Conservation (phyloP, 2,797 vertebrate genomes). For the Pipistrellus nathusii region DNA sequence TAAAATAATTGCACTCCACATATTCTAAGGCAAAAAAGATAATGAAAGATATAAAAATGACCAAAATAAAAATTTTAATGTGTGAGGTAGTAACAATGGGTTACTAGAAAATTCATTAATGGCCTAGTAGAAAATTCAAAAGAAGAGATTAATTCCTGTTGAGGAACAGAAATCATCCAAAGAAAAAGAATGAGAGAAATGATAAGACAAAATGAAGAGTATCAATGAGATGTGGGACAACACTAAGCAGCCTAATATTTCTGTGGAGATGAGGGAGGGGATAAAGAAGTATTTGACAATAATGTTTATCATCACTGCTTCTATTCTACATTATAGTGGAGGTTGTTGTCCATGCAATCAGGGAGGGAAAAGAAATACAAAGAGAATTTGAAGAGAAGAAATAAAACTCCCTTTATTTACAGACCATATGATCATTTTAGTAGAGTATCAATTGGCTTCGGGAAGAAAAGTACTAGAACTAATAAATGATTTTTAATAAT, state of each 20-base stretch:
- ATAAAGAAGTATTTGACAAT: conserved; percentile 27
- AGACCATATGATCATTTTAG: no score
- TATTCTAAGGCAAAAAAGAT: background rate
- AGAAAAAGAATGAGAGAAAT: background rate
- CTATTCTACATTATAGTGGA: background rate
- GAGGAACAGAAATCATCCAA: background rate
- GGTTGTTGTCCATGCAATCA: background rate
- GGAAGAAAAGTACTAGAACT: no score
- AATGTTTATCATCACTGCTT: background rate
- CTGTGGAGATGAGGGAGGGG: background rate
- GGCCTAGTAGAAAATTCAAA: background rate
- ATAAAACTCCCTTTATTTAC: no score
- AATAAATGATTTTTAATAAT: no score
- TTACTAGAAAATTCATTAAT: background rate
- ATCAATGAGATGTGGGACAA: background rate
- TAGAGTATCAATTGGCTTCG: no score
- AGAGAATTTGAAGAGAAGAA: background rate
- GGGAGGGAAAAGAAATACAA: background rate
- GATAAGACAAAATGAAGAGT: background rate
- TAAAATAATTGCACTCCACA: background rate
- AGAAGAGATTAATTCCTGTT: background rate
- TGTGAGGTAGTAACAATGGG: background rate
- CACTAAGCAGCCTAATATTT: background rate
- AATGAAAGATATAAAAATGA: background rate
- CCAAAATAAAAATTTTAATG: background rate